A percentile compares a stretch with the other conserved stretches of the same genome.
Conservation (phyloP, 2,797 vertebrate species). For the Sorex maritimensis region DNA sequence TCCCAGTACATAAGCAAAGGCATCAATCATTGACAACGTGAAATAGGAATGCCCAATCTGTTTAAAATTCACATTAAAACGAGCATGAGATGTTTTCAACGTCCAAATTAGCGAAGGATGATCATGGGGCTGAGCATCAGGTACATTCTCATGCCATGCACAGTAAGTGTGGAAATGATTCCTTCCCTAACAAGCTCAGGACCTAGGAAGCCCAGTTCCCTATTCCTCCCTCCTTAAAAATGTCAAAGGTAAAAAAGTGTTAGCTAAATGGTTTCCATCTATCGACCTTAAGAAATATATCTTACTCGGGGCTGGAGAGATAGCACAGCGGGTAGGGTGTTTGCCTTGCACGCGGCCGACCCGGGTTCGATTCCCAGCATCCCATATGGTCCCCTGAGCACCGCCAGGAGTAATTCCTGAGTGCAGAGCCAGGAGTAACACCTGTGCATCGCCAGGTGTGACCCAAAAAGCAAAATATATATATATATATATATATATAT, state of each 20-base stretch:
- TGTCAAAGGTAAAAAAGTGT: neutral
- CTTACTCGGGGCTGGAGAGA: no score
- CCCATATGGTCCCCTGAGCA: no score
- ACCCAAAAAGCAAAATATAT: no score
- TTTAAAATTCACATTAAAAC: slow-evolving; percentile 1
- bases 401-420: no score
- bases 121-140: neutral
- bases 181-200: neutral
- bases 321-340: no score
- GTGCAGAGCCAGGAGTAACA: no score
- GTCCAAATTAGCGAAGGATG: neutral
- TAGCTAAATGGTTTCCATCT: neutral
- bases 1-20: neutral
- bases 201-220: no score
- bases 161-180: neutral
- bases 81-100: neutral
- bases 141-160: neutral
- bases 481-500: neutral
- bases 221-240: neutral
- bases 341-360: no score
- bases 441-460: no score
- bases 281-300: neutral
- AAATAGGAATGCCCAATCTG: neutral
- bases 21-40: neutral
- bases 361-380: no score